These are phyloP conservation scores for Bradypodion pumilum DNA, from an alignment of 2,797 vertebrate species.

Conservation along the genomic window DNA sequence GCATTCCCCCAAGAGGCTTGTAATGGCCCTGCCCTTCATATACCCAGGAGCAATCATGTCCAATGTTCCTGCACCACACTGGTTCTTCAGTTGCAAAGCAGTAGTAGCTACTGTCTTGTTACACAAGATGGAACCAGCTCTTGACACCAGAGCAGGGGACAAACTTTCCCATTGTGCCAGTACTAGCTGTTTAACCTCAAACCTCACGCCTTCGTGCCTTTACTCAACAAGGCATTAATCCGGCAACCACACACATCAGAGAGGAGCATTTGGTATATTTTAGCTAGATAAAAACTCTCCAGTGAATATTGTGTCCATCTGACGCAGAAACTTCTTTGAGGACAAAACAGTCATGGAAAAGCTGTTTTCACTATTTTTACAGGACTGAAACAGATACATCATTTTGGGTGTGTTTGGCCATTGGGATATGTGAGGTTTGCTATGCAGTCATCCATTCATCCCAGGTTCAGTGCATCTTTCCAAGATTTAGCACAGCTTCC, in stretches of 20 bases:
- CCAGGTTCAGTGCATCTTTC: neutral
- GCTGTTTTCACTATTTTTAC: conserved; percentile 12
- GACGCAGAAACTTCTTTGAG: conserved; percentile 18
- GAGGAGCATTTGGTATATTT: neutral
- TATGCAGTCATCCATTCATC: neutral
- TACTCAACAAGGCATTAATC: neutral
- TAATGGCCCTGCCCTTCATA: neutral
- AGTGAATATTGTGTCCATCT: neutral
- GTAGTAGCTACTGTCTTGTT: neutral
- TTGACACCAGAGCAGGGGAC: neutral
- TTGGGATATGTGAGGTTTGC: conserved; percentile 24
- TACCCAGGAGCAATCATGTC: neutral
- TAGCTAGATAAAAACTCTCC: neutral
- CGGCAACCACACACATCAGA: neutral
- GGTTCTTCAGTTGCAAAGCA: neutral
- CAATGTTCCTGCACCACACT: neutral
- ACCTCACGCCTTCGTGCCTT: neutral
- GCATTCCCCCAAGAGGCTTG: neutral
- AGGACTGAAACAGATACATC: neutral
- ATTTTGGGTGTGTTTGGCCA: conserved; percentile 16
- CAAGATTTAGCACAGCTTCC: neutral
- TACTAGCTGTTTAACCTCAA: neutral
- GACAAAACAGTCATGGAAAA: conserved; percentile 14
- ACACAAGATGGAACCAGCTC: neutral
- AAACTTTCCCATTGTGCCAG: neutral